Conservation (phyloP, 1,140 invertebrate genomes). For the Sesamia nonagrioides region DNA sequence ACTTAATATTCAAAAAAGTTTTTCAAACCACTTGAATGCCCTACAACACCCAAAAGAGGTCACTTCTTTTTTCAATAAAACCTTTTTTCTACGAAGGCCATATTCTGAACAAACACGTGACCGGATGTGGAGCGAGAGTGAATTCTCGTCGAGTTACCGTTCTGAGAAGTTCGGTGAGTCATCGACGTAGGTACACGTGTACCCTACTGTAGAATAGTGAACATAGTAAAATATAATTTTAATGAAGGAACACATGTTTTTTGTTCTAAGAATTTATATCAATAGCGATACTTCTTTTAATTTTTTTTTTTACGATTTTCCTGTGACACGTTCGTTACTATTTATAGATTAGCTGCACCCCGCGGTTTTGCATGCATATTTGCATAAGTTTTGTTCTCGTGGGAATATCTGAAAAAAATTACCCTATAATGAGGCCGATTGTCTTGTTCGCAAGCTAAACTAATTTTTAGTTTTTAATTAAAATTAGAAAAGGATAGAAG, state of each 20-base stretch:
- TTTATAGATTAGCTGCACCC: no score
- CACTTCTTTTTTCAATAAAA: slow-evolving; percentile 16
- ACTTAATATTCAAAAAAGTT: no score
- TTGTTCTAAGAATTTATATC: not conserved
- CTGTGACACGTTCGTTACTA: no score
- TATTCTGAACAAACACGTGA: slow-evolving; percentile 2
- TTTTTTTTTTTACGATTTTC: not conserved
- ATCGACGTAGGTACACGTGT: not conserved
- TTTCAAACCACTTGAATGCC: slow-evolving; percentile 5
- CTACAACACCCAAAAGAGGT: slow-evolving; percentile 7
- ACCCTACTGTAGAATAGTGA: not conserved
- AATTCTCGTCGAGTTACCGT: slow-evolving; percentile 36
- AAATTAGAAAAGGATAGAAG: no score
- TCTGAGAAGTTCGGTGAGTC: slow-evolving; percentile 17
- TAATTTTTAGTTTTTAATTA: no score
- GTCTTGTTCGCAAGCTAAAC: no score
- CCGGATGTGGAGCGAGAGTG: slow-evolving; percentile 53
- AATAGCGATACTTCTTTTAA: no score
- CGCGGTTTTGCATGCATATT: no score
- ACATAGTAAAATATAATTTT: not conserved
- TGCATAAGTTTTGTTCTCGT: no score
- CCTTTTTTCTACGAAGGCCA: not conserved
- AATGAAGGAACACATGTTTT: not conserved
- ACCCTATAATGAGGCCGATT: no score
- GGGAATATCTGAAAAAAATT: no score